phyloP scores from a whole-genome alignment of 2,797 vertebrate species.

The Picus viridis region DNA sequence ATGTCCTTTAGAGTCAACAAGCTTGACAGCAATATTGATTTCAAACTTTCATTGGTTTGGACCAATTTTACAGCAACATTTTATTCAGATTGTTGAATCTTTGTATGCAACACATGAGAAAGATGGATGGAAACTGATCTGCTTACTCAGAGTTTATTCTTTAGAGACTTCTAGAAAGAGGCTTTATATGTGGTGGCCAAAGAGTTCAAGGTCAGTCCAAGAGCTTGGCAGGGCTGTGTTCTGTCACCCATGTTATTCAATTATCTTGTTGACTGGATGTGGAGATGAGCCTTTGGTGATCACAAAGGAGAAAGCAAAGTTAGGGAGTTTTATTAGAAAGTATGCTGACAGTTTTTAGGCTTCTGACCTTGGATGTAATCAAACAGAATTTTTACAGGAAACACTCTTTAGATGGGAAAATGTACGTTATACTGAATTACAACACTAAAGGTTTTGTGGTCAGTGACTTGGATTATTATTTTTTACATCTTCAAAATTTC shows the following conservation, averaged over 20 bases:
- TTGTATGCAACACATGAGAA: not conserved
- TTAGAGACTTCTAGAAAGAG: not conserved
- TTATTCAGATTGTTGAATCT: not conserved
- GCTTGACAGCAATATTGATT: not conserved
- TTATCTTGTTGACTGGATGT: conserved; percentile 19
- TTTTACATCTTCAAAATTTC: not conserved
- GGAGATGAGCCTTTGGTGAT: not conserved
- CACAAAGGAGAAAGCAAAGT: not conserved
- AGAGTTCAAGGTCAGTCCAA: conserved; percentile 30
- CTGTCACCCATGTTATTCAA: conserved; percentile 21
- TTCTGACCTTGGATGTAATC: not conserved
- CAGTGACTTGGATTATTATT: not conserved
- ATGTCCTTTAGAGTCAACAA: not conserved
- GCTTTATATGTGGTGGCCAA: not conserved
- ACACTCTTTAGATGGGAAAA: not conserved
- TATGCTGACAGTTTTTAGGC: not conserved
- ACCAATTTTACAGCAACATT: not conserved
- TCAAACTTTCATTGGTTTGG: not conserved
- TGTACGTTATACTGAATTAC: not conserved
- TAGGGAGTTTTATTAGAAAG: not conserved
- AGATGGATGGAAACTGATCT: not conserved
- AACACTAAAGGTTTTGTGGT: not conserved
- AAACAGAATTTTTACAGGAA: not conserved
- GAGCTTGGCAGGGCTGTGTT: not conserved
- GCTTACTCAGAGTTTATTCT: not conserved